These are phyloP conservation scores for Dissostichus mawsoni DNA, from an alignment of 2,113 vertebrate species.

Conservation along the genomic window DNA sequence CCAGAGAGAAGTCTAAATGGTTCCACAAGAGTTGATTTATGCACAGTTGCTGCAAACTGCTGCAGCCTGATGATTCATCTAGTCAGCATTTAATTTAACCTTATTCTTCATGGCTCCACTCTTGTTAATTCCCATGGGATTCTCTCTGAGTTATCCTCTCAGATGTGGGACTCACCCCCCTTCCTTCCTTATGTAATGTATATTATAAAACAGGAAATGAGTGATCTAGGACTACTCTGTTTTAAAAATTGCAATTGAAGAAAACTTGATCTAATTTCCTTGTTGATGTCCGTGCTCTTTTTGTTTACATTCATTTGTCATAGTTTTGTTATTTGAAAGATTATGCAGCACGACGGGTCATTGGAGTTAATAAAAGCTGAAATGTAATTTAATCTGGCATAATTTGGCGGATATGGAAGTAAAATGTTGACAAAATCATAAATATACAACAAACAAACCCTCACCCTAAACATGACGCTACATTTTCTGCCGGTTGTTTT, in stretches of 20 bases:
- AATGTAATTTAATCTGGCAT: not conserved
- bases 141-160: slow-evolving; percentile 33
- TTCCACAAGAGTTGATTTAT: slow-evolving; percentile 49
- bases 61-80: slow-evolving; percentile 33
- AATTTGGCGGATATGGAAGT: not conserved
- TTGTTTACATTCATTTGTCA: slow-evolving; percentile 1
- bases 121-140: slow-evolving; percentile 23
- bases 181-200: not conserved
- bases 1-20: slow-evolving; percentile 45
- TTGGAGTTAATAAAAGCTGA: not conserved
- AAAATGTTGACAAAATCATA: not conserved
- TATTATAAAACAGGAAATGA: slow-evolving; percentile 12
- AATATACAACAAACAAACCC: not conserved
- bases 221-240: not conserved
- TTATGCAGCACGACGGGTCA: no score
- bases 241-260: not conserved
- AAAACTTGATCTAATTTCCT: not conserved
- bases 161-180: not conserved
- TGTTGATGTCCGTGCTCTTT: not conserved
- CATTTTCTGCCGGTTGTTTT: not conserved
- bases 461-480: not conserved
- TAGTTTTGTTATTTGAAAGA: not conserved
- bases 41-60: not conserved
- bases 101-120: slow-evolving; percentile 35
- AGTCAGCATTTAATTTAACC: slow-evolving; percentile 34